phyloP scores from a whole-genome alignment of 1,140 invertebrate species.

The Oreohelix idahoensis region DNA sequence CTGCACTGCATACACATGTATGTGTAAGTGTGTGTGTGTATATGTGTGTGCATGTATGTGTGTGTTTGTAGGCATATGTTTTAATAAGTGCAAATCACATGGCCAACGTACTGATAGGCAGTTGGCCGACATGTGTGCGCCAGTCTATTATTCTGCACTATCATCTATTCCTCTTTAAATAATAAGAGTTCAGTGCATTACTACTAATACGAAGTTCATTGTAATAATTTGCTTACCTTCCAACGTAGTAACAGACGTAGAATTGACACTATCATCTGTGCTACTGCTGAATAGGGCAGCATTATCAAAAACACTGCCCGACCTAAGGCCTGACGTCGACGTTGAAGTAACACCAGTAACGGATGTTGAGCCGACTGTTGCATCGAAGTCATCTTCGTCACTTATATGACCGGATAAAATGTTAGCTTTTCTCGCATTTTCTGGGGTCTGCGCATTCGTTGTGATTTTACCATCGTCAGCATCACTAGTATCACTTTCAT shows the following conservation, averaged over 20 bases:
- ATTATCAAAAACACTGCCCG: neutral
- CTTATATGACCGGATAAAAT: conserved; percentile 9
- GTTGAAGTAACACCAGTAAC: neutral
- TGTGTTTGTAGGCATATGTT: too few species aligned
- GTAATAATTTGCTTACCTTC: conserved; percentile 6
- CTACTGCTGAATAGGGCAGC: neutral
- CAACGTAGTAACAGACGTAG: conserved; percentile 15
- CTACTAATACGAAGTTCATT: too few species aligned
- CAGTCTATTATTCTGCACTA: too few species aligned
- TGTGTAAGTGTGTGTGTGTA: too few species aligned
- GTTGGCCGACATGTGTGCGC: too few species aligned
- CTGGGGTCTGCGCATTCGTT: neutral
- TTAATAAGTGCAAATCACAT: too few species aligned
- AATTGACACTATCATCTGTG: conserved; percentile 7
- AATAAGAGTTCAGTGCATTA: too few species aligned
- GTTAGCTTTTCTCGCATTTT: neutral
- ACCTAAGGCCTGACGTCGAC: neutral
- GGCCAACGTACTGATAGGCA: too few species aligned
- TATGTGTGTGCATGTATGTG: too few species aligned
- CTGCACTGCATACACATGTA: too few species aligned
- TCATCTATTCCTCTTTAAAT: too few species aligned
- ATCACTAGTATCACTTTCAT: conserved; percentile 31
- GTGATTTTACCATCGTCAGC: neutral
- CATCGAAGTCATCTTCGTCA: conserved; percentile 29
- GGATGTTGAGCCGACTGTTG: conserved; percentile 5